Evolutionary conservation across 2,797 vertebrate genomes (phyloP).

Genomic region (Trachops cirrhosus): DNA sequence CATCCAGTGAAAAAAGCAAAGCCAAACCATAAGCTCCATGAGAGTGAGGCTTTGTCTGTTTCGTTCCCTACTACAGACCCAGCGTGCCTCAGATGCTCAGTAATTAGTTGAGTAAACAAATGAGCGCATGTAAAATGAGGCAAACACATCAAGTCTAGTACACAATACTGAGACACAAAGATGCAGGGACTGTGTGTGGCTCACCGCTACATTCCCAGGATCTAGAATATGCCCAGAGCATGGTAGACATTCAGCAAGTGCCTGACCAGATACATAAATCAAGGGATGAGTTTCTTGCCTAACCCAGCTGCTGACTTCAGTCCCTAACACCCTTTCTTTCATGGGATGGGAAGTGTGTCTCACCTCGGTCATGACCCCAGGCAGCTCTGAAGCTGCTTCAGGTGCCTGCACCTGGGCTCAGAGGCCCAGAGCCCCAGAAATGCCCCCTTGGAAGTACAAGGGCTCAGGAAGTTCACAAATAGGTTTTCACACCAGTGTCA

Average conservation of each 20-base stretch:
- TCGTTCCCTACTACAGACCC: neutral
- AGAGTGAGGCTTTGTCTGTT: neutral
- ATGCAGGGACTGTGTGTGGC: neutral
- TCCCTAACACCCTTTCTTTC: neutral
- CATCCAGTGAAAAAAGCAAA: neutral
- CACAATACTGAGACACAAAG: neutral
- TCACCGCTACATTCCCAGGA: neutral
- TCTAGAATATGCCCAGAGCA: neutral
- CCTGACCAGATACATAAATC: neutral
- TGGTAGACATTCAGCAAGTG: neutral
- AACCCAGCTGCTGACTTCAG: neutral
- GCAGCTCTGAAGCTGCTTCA: neutral
- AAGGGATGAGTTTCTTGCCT: neutral
- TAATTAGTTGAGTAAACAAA: neutral
- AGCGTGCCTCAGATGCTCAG: neutral
- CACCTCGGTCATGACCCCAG: neutral
- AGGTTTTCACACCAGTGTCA: neutral
- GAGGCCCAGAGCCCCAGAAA: neutral
- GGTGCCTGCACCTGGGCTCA: neutral
- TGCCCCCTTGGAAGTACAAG: neutral
- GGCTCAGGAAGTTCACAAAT: neutral
- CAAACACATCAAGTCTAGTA: neutral
- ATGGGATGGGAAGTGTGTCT: neutral
- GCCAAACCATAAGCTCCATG: neutral
- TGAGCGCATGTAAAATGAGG: neutral